Evolutionary conservation across 2,888 invertebrate genomes (phyloP).

Genomic region (Drosophila pseudotakahashii): DNA sequence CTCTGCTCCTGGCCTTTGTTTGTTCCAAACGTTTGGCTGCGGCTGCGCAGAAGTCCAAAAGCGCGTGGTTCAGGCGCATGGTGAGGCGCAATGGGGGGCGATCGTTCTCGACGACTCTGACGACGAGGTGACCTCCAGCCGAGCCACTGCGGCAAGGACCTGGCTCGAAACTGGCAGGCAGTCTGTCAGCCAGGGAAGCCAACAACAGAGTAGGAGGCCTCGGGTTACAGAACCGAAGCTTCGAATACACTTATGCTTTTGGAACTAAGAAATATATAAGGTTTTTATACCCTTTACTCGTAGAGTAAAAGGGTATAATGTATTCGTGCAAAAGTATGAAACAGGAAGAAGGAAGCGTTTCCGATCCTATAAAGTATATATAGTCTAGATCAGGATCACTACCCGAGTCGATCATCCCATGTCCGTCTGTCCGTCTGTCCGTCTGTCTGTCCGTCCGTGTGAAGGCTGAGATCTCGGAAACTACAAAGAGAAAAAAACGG

Average conservation of each 20-base stretch:
- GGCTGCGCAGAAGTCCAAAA: conserved; percentile 76
- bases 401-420: too few relatives aligned
- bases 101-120: conserved; percentile 57
- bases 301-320: too few relatives aligned
- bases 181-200: conserved; percentile 21
- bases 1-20: conserved; percentile 38
- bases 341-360: too few relatives aligned
- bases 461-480: too few relatives aligned
- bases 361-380: too few relatives aligned
- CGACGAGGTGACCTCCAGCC: conserved; percentile 74
- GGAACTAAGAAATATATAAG: too few relatives aligned
- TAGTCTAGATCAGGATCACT: too few relatives aligned
- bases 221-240: neutral
- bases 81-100: conserved; percentile 79
- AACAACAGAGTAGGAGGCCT: conserved; percentile 3
- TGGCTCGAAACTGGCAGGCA: conserved; percentile 67
- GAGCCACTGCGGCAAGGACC: conserved; percentile 66
- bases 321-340: too few relatives aligned
- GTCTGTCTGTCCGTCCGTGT: too few relatives aligned
- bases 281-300: too few relatives aligned
- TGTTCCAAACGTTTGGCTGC: conserved; percentile 60
- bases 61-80: conserved; percentile 82
- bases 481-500: too few relatives aligned
- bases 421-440: too few relatives aligned
- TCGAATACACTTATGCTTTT: conserved; percentile 7